phyloP scores from a whole-genome alignment of 2,113 vertebrate species.

The Turdus rufiventris region DNA sequence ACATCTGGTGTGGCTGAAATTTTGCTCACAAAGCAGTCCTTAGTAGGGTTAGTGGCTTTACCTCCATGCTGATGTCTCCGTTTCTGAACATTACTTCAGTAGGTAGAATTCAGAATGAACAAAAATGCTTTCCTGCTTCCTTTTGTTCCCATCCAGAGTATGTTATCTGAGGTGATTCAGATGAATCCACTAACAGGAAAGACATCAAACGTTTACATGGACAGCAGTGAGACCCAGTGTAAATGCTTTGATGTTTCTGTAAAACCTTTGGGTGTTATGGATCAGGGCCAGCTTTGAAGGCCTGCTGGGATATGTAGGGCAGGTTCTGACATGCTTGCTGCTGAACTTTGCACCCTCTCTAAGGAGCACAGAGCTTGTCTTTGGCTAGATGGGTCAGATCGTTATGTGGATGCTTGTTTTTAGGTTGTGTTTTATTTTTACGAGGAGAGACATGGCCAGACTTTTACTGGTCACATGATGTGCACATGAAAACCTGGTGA shows the following conservation, averaged over 20 bases:
- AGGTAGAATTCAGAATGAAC: neutral
- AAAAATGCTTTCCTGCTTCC: neutral
- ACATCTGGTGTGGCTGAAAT: neutral
- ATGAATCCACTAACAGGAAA: neutral
- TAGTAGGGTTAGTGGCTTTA: neutral
- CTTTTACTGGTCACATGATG: neutral
- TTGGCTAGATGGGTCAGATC: neutral
- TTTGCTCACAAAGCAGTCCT: neutral
- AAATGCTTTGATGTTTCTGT: neutral
- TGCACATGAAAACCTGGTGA: neutral
- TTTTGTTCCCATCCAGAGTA: neutral
- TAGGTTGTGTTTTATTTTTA: neutral
- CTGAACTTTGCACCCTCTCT: neutral
- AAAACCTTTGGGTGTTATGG: neutral
- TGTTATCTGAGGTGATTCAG: neutral
- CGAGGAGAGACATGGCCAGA: neutral
- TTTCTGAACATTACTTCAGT: neutral
- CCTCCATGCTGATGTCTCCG: accelerated
- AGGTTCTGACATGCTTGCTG: neutral
- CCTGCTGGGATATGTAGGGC: no score
- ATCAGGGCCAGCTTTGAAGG: neutral
- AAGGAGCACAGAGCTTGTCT: neutral
- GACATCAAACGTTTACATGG: neutral
- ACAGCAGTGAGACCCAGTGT: neutral
- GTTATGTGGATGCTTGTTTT: neutral